Conservation (phyloP, 2,888 invertebrate species). For the Drosophila putrida region DNA sequence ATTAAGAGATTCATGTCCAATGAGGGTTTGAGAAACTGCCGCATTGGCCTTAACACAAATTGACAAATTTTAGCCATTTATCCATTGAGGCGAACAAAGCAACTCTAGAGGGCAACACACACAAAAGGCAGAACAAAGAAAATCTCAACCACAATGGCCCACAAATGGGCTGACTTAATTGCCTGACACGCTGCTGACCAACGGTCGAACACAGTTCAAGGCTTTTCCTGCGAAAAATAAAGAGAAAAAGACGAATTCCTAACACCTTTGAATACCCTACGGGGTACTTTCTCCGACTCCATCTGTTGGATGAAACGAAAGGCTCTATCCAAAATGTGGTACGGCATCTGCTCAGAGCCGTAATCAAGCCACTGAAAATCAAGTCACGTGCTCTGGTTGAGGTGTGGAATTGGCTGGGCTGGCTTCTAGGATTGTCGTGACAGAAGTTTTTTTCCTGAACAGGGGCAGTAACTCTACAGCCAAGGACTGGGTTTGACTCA, state of each 20-base stretch:
- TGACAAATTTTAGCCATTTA: constrained; percentile 75
- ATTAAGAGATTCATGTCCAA: constrained; percentile 61
- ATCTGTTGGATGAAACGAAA: constrained; percentile 11
- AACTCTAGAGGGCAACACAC: constrained; percentile 11
- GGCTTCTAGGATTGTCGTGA: constrained; percentile 43
- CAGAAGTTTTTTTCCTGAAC: constrained; percentile 37
- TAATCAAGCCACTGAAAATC: constrained; percentile 74
- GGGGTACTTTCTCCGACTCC: constrained; percentile 5
- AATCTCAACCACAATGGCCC: constrained; percentile 62
- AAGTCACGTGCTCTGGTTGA: constrained; percentile 69
- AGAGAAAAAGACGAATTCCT: constrained; percentile 31
- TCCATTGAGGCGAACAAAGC: constrained; percentile 52
- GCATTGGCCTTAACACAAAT: constrained; percentile 75
- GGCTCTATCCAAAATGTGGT: constrained; percentile 18
- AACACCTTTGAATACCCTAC: constrained; percentile 38
- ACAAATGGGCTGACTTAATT: constrained; percentile 64
- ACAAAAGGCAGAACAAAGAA: constrained; percentile 40
- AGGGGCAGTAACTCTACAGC: background rate
- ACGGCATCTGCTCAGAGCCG: constrained; percentile 42
- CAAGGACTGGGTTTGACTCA: constrained; percentile 25
- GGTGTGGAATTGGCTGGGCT: constrained; percentile 65
- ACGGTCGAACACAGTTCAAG: constrained; percentile 11
- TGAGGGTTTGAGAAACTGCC: constrained; percentile 55
- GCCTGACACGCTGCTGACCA: constrained; percentile 54
- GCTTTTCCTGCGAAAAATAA: constrained; percentile 6